These are phyloP conservation scores for Choreutis nemorana DNA, from an alignment of 2,888 invertebrate species.

Conservation along the genomic window DNA sequence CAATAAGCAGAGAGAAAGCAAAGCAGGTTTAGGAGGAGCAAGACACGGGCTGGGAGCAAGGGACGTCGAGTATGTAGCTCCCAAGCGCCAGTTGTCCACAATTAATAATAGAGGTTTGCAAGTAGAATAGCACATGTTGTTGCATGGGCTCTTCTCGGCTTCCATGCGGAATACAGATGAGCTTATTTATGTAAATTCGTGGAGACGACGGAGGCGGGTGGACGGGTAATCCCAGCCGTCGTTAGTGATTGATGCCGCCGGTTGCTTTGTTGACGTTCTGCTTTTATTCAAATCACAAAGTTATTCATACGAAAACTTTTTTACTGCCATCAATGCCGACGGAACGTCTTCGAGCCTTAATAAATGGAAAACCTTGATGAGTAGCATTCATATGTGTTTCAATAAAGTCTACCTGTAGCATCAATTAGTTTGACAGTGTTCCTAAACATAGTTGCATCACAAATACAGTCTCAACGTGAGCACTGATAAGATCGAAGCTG, in stretches of 20 bases:
- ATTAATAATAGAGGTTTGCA: conserved; percentile 60
- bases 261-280: conserved; percentile 39
- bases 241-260: conserved; percentile 53
- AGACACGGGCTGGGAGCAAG: conserved; percentile 39
- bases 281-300: no score
- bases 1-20: conserved; percentile 26
- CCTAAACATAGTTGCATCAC: no score
- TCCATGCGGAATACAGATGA: conserved; percentile 60
- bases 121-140: conserved; percentile 60
- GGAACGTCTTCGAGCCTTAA: no score
- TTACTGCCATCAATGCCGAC: no score
- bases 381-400: no score
- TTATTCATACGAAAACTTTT: no score
- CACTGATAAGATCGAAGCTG: no score
- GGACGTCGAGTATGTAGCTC: conserved; percentile 25
- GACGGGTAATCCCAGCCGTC: conserved; percentile 43
- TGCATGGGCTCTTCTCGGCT: conserved; percentile 45
- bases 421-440: no score
- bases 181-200: conserved; percentile 60
- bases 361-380: no score
- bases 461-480: no score
- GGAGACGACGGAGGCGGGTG: conserved; percentile 42
- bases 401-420: no score
- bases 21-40: conserved; percentile 29
- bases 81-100: conserved; percentile 48